Base-by-base conservation (phyloP, 2,797 vertebrate species). In the Triplophysa bombifrons region DNA sequence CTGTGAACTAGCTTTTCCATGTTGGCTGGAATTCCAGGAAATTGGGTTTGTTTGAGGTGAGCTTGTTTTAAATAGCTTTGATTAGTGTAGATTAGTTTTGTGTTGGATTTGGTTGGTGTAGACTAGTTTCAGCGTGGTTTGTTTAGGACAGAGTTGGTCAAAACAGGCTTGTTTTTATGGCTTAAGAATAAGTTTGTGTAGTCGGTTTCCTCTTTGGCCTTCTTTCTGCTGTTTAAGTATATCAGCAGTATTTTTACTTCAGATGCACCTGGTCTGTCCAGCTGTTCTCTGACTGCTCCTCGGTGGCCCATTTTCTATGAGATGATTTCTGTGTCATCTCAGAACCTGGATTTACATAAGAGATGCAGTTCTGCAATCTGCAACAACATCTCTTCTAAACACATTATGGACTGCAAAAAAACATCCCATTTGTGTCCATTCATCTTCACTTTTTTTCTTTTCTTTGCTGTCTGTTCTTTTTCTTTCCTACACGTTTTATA, bases 231-330 rank as follows among this genome's bases (percentile, higher is more conserved):
- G 12, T 78, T 68, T 61, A 55, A 51, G 34, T 63, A 4, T 20
- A 20, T 72, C 50, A 69, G 53, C 38, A 4, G 53, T 63, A 60
- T 53, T 7, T 41, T 60, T 16, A 46, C 55, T 78, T 44, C 14
- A 38, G 34, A 46, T 82, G 27, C 41, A 73, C 46, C 56, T 74
- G 58, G 38, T 73, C 58, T 65, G 76, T 74, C 77, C 74, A 72
- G 72, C 69, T 78, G 71, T 66, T 61, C 25, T 79, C 66, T 51
- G 46, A 34, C 25, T 72, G 61, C 17, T 51, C 56, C 53, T 66
- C 60, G 7, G 11, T 78, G 84, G 27, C 81, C 82, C 78, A 84
- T 78, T 84, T 80, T 78, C 25, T 60, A 48, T 51, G 61, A 55
- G 64, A 38, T 63, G 30, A 66, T 55, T 76, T 65, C 27, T 55